Conservation (phyloP, 2,888 invertebrate genomes). For the Morpho deidamia region DNA sequence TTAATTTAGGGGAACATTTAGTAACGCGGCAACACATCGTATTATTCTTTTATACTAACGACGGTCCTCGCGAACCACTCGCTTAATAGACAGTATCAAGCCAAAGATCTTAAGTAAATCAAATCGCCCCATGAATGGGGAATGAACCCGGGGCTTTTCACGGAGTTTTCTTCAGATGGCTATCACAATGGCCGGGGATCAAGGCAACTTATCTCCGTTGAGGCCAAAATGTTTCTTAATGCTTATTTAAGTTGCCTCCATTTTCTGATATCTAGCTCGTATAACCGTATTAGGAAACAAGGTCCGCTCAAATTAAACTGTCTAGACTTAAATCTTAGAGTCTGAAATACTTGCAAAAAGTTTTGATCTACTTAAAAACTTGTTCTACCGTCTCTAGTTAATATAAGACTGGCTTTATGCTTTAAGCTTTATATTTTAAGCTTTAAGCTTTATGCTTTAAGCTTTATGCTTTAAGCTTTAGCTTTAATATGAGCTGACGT, state of each 20-base stretch:
- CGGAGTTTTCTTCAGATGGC: slow-evolving; percentile 66
- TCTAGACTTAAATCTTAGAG: slow-evolving; percentile 40
- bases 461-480: too few relatives aligned
- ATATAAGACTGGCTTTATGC: too few relatives aligned
- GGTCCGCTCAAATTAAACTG: slow-evolving; percentile 10
- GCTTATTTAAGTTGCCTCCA: slow-evolving; percentile 67
- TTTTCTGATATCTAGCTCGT: slow-evolving; percentile 50
- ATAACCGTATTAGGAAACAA: slow-evolving; percentile 9
- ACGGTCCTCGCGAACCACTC: slow-evolving; percentile 50
- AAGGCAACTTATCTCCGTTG: slow-evolving; percentile 65
- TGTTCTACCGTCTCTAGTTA: background rate
- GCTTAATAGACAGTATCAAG: slow-evolving; percentile 73
- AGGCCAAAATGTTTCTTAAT: slow-evolving; percentile 73
- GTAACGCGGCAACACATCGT: slow-evolving; percentile 28
- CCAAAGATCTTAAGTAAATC: slow-evolving; percentile 76
- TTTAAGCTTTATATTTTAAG: too few relatives aligned
- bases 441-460: too few relatives aligned
- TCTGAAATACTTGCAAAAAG: slow-evolving; percentile 16
- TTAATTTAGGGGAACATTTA: slow-evolving; percentile 15
- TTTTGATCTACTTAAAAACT: background rate
- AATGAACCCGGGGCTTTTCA: slow-evolving; percentile 71
- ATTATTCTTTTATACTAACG: slow-evolving; percentile 57
- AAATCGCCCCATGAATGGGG: slow-evolving; percentile 76
- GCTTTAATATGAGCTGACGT: too few relatives aligned
- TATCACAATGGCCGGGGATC: slow-evolving; percentile 75